Evolutionary conservation across 2,113 vertebrate species (phyloP), one percentile per base, ranked within the genome.

Genomic region (Nerophis lumbriciformis): DNA sequence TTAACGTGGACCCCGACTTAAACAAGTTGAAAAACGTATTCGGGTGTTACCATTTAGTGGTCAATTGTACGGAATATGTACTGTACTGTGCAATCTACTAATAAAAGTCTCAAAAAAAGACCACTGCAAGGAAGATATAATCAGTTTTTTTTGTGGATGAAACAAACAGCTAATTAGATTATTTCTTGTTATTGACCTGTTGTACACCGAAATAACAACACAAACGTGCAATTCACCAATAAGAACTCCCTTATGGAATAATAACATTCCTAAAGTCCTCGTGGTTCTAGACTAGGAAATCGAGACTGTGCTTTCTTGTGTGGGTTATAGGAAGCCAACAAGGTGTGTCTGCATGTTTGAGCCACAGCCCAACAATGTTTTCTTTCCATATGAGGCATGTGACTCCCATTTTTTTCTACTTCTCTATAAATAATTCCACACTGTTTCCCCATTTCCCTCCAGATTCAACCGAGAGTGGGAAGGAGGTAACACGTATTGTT

Each of bases 381-480:
- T 45, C 42, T 45, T 45, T 45, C 42, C 42, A 45, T 12, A 12
- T 12, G 10, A 45, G 42, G 10, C 10, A 4, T 68, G 37, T 67
- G 12, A 48, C 12, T 62, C 55, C 35, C 1, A 19, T 35, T 51
- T 52, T 57, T 15, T 50, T n/a, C 1, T 13, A 51, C 3, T 9
- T 50, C 6, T 53, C 7, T 56, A 14, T 44, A 12, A 57, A 44
- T 44, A 44, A 12, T 10, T 12, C 42, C 6, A 19, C 37, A 42
- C 38, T 37, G 5, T 72, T 53, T 62, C 7, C 11, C 49, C 12
- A 52, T 53, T 73, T 61, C 35, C 55, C 13, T 56, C 7, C 59
- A 92, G 90, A 82, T 75, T 71, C 70, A 0, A 14, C 76, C 19
- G 90, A 73, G 42, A 15, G 71, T 54, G 69, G 63, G 58, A 88